Conservation (phyloP, 2,888 invertebrate genomes). For the Pandemis corylana region DNA sequence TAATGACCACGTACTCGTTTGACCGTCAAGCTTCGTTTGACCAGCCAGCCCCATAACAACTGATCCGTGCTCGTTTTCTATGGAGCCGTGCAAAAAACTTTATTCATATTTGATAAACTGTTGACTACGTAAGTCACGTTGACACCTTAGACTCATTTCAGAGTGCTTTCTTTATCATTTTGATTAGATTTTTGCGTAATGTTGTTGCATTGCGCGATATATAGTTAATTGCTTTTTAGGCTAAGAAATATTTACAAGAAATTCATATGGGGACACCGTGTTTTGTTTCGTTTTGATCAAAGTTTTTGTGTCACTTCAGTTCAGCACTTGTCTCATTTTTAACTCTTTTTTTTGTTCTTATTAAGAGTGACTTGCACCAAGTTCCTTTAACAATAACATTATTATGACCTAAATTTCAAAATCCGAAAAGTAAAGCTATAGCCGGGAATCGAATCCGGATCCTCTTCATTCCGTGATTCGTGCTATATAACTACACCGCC, state of each 20-base stretch:
- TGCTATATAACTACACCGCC: too few relatives aligned
- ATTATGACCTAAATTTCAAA: too few relatives aligned
- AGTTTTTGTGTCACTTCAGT: too few relatives aligned
- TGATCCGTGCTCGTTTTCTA: constrained; percentile 44
- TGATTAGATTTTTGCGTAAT: not conserved
- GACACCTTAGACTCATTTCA: constrained; percentile 2
- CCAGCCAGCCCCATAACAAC: constrained; percentile 35
- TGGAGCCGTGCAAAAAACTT: constrained; percentile 39
- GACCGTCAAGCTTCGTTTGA: constrained; percentile 56
- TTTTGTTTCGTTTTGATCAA: not conserved
- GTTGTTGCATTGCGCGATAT: constrained; percentile 31
- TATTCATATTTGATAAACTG: constrained; percentile 43
- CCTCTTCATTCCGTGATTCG: too few relatives aligned
- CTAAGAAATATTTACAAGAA: too few relatives aligned
- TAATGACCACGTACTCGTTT: constrained; percentile 55
- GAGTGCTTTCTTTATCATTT: not conserved
- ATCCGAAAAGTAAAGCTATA: too few relatives aligned
- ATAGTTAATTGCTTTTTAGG: constrained; percentile 2
- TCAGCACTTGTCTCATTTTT: too few relatives aligned
- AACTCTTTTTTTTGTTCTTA: too few relatives aligned
- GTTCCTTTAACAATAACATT: too few relatives aligned
- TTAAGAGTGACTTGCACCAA: too few relatives aligned
- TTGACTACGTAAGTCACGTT: constrained; percentile 11
- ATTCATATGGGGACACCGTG: too few relatives aligned
- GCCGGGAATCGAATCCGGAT: too few relatives aligned